A percentile compares a stretch with the other conserved stretches of the same genome.
Evolutionary conservation across 1,140 invertebrate species (phyloP).

Genomic region (Alviniconcha marisindica): DNA sequence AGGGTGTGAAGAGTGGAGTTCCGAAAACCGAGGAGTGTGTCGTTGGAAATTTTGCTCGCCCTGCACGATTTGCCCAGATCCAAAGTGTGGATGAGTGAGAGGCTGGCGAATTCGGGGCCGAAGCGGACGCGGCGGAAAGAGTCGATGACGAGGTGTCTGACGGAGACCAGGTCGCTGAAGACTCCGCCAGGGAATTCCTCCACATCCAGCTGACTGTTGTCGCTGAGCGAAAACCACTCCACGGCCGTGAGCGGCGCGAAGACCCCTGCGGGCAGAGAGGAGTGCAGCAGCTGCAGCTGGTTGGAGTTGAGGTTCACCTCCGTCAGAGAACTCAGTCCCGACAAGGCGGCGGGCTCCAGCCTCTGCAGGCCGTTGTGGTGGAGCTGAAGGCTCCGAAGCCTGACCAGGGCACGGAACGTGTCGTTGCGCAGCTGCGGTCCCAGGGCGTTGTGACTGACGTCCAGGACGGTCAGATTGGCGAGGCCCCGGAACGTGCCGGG

Average conservation of each 20-base stretch:
- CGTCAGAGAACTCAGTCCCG: neutral
- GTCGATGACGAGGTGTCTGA: neutral
- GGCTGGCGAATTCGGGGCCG: neutral
- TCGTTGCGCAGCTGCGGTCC: neutral
- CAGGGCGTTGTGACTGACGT: conserved; percentile 18
- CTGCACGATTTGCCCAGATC: neutral
- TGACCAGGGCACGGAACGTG: neutral
- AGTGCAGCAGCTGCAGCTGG: neutral
- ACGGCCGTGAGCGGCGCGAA: neutral
- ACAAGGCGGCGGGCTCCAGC: neutral
- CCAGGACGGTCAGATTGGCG: neutral
- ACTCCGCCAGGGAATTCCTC: neutral
- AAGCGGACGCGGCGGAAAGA: neutral
- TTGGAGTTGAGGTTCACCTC: neutral
- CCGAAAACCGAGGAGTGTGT: neutral
- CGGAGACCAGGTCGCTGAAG: neutral
- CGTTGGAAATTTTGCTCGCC: neutral
- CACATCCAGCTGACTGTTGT: neutral
- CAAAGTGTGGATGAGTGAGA: neutral
- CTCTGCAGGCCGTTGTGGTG: neutral
- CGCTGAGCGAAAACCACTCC: neutral
- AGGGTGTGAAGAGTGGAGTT: neutral
- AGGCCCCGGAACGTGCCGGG: neutral
- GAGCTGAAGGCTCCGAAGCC: neutral
- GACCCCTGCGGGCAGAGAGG: neutral